Percentiles rank a stretch among this genome's conserved stretches.
These are phyloP conservation scores for Drosophila simulans DNA, from an alignment of 1,140 invertebrate species.

Conservation along the genomic window DNA sequence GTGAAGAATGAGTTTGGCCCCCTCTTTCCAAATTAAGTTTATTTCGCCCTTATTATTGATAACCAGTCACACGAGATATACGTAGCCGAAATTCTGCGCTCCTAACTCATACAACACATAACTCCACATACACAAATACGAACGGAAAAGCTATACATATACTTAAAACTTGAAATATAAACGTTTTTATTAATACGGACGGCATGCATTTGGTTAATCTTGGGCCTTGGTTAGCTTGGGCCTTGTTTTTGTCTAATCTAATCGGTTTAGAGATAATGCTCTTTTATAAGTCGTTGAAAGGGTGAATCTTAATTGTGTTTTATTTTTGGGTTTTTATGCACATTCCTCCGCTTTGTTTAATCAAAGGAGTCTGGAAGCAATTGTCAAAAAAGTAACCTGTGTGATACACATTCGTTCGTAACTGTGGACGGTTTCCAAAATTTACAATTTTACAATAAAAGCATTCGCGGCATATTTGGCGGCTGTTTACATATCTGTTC, in stretches of 20 bases:
- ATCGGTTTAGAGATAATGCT: constrained; percentile 12
- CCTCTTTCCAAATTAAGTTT: constrained; percentile 26
- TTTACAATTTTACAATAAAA: neutral
- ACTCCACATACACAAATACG: constrained; percentile 38
- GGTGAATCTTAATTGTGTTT: neutral
- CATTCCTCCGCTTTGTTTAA: neutral
- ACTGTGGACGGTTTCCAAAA: neutral
- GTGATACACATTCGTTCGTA: neutral
- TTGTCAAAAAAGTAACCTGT: neutral
- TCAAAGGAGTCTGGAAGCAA: neutral
- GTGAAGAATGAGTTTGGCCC: neutral
- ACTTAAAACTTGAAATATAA: constrained; percentile 76
- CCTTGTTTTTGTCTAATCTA: constrained; percentile 3
- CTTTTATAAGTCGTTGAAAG: neutral
- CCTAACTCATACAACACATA: constrained; percentile 58
- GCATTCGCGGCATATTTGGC: neutral
- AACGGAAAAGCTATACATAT: constrained; percentile 53
- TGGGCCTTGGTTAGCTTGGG: neutral
- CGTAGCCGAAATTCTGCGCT: constrained; percentile 54
- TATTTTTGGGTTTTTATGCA: neutral
- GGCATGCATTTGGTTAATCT: constrained; percentile 2
- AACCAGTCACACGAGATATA: constrained; percentile 33
- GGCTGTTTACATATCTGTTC: neutral
- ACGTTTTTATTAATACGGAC: constrained; percentile 72
- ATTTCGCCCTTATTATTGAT: neutral